A percentile compares a stretch with the other conserved stretches of the same genome.
phyloP scores from a whole-genome alignment of 2,797 vertebrate genomes.

The Sebastes glaucus region DNA sequence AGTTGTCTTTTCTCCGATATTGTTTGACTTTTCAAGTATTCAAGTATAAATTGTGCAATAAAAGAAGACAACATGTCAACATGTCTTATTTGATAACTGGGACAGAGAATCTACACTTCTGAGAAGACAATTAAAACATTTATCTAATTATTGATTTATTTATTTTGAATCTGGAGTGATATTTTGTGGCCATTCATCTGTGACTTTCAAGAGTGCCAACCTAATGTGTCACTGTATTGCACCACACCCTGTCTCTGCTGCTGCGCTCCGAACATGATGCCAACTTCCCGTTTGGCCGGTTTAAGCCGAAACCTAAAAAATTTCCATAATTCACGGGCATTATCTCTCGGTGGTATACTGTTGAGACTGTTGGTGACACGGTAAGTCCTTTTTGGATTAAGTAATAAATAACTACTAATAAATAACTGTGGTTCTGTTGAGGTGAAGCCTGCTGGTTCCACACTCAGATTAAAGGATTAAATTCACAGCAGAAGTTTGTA shows the following conservation, averaged over 20 bases:
- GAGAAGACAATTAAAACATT: no score
- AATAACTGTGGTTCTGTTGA: no score
- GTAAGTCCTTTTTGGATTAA: not conserved
- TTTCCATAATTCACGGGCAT: fast-evolving
- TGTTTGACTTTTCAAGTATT: not conserved
- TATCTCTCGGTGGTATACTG: not conserved
- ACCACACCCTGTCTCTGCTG: no score
- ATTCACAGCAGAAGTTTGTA: not conserved
- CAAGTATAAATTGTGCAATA: no score
- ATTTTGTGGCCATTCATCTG: not conserved
- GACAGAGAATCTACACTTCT: no score
- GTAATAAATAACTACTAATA: no score
- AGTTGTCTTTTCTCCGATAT: not conserved
- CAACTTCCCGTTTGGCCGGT: not conserved
- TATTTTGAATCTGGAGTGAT: not conserved
- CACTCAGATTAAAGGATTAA: no score
- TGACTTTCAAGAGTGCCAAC: not conserved
- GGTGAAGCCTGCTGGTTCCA: no score
- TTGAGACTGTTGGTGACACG: not conserved
- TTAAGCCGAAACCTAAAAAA: not conserved
- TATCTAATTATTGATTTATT: no score
- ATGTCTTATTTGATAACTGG: no score
- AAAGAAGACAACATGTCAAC: no score
- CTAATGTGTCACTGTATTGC: not conserved
- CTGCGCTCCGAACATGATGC: no score